Base-by-base conservation (phyloP, 1,140 invertebrate genomes). In the Drosophila suzukii region DNA sequence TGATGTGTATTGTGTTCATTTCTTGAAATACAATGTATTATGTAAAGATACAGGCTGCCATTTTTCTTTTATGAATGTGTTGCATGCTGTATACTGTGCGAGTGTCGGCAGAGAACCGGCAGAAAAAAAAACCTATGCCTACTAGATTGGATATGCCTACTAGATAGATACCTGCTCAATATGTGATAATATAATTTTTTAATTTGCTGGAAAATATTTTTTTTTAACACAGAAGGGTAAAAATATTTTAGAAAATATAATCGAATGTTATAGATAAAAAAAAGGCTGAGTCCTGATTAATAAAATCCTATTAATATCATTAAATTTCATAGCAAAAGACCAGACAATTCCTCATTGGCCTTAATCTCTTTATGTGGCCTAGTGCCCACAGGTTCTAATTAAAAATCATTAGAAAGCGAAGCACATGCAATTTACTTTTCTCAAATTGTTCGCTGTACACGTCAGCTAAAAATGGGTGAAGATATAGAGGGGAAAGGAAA, bases 321-420 rank as follows among this genome's bases (percentile, higher is more conserved):
- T 8, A 1, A n/a, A 8, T 30, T 63, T 51, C 54, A 44, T 74
- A 44, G 44, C 44, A 15, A 32, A 32, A 50, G n/a, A 13, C 47
- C 24, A 49, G 24, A 34, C n/a, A 6, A 34, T 51, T 17, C n/a
- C 49, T 15, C 49, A 51, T 17, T 54, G 70, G 50, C 70, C 61
- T 56, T 70, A 71, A 71, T 71, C 61, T 75, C 54, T 56, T 68
- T 7, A 44, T 67, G 60, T 66, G 72, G 43, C 38, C 68, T 49
- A 75, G 65, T 82, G 75, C 71, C 62, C 38, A 67, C 72, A 74
- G 71, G 72, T 78, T 86, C 80, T 89, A 86, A 86, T 89, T 84
- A 84, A 86, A 89, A 86, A 89, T 83, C 83, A 86, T 86, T 86
- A 86, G 81, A 73, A 68, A 79, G 43, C 65, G 49, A 46, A 46